These are phyloP conservation scores for Heterodera schachtii DNA, from an alignment of 1,140 invertebrate genomes.

Conservation along the genomic window DNA sequence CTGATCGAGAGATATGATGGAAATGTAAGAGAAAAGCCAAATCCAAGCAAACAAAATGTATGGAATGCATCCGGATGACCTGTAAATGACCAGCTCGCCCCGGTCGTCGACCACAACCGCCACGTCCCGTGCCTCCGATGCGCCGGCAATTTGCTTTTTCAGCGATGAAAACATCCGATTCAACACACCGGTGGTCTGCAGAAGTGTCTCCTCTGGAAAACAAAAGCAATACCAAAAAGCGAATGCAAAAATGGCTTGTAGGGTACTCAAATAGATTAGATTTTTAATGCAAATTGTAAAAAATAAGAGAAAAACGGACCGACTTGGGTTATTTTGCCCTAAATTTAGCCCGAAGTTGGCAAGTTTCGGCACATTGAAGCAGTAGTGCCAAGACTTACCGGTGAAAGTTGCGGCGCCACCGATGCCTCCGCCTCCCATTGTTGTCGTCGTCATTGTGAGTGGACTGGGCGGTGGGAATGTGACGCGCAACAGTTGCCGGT, in stretches of 20 bases:
- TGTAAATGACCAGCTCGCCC: constrained; percentile 15
- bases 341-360: too few relatives aligned
- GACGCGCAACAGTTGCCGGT: constrained; percentile 20
- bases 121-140: constrained; percentile 8
- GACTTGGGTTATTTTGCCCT: too few relatives aligned
- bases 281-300: too few relatives aligned
- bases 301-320: too few relatives aligned
- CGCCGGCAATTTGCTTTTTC: constrained; percentile 8
- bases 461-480: constrained; percentile 19
- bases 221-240: too few relatives aligned
- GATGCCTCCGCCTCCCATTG: neutral
- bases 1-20: too few relatives aligned
- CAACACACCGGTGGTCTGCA: constrained; percentile 14
- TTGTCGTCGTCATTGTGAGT: neutral
- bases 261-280: too few relatives aligned
- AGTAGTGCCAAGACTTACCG: too few relatives aligned
- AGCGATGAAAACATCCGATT: constrained; percentile 13
- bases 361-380: too few relatives aligned
- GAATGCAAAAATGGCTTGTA: too few relatives aligned
- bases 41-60: too few relatives aligned
- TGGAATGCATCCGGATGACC: neutral
- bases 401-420: neutral
- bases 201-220: constrained; percentile 9
- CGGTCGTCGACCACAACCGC: neutral
- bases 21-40: too few relatives aligned